Evolutionary conservation across 37 sponge, comb jelly and placozoan genomes (phyloP), one percentile per base, ranked within the genome.

Genomic region (Ephydatia muelleri): DNA sequence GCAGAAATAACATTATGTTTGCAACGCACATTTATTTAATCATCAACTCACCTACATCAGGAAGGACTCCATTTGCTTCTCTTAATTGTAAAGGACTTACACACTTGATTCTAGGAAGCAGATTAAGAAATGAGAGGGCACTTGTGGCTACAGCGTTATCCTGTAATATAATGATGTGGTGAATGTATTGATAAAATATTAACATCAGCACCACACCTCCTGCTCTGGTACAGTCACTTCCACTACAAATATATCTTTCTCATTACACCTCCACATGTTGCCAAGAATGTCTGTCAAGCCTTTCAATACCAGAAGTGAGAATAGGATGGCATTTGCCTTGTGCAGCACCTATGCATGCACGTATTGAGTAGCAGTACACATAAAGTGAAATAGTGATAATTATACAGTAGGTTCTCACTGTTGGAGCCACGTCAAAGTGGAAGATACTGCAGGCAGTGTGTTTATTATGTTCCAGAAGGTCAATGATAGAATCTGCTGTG

Each of bases 401-500:
- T 57, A 4, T 57, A 1, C 57, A 49, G 30, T 33, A 22, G 30
- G 6, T 79, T 65, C 81, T 77, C 68, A 91, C 92, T 16, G 12
- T 72, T 2, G 88, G 74, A 39, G 93, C 69, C 80, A 92, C 82
- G 27, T 92, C 89, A 38, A 92, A 39, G 40, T 88, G 89, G 71
- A 65, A 78, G 0, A 92, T 82, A 1, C 1, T 70, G 69, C 76
- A 72, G 34, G 13, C 38, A 19, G 22, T 77, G 30, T 70, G 25
- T 47, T n/a, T 27, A 21, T 35, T 38, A 48, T 76, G 43, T 28
- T 66, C 3, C 11, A 91, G n/a, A 34, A 76, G 23, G 0, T 77
- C 49, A 31, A 93, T 49, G 27, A 93, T 69, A 31, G 48, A 13
- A 43, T 93, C 93, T 32, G 79, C 26, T 19, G 80, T 84, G 3